A percentile compares a stretch with the other conserved stretches of the same genome.
Evolutionary conservation across 2,113 vertebrate species (phyloP).

Genomic region (Neotoma lepida): DNA sequence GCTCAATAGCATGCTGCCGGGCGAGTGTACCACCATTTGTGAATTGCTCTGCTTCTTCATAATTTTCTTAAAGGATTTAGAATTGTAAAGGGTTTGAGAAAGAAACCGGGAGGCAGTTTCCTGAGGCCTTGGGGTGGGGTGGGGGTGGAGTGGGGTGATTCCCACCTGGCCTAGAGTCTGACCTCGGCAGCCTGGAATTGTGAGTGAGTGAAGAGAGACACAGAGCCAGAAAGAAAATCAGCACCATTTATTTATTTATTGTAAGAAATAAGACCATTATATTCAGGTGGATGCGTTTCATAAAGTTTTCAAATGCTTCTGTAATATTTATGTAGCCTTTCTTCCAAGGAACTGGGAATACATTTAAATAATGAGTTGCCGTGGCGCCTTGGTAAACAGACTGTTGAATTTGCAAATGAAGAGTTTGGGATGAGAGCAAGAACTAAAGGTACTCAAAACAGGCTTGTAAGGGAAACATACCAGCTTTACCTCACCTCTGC

Average conservation of each 20-base stretch:
- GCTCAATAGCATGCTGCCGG: neutral
- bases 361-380: constrained; percentile 63
- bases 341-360: constrained; percentile 64
- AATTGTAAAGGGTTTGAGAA: neutral
- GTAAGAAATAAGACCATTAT: neutral
- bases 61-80: neutral
- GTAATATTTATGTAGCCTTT: constrained; percentile 67
- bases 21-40: neutral
- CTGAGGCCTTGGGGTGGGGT: neutral
- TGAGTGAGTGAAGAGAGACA: neutral
- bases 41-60: neutral
- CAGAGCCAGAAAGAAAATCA: neutral
- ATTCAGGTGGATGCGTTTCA: constrained; percentile 42
- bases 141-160: neutral
- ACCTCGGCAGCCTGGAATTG: neutral
- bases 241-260: constrained; percentile 36
- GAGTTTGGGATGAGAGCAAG: constrained; percentile 11
- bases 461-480: neutral
- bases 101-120: neutral
- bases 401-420: constrained; percentile 40
- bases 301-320: constrained; percentile 55
- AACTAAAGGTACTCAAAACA: neutral
- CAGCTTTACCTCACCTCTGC: neutral
- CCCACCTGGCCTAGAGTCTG: neutral
- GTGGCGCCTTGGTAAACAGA: constrained; percentile 25